A percentile compares a stretch with the other conserved stretches of the same genome.
Conservation (phyloP, 2,113 vertebrate species). For the Atlantisia rogersi region DNA sequence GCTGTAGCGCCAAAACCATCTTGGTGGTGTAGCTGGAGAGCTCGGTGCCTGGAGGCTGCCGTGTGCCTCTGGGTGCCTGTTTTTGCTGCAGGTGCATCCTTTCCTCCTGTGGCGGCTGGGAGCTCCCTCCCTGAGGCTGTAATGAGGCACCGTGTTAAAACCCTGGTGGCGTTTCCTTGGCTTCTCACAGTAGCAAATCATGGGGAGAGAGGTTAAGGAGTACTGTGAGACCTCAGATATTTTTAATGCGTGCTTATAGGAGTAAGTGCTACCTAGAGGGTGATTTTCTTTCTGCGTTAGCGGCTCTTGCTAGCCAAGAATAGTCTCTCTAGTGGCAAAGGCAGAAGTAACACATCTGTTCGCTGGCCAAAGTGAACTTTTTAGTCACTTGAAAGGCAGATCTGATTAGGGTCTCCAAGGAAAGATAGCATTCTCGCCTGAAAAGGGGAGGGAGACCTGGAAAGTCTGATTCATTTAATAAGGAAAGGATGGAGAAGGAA, state of each 20-base stretch:
- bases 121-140: neutral
- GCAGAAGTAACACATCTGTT: neutral
- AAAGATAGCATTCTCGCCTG: neutral
- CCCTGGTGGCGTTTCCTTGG: neutral
- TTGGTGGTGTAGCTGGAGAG: neutral
- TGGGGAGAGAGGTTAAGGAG: neutral
- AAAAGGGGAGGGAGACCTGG: neutral
- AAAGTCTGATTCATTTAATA: neutral
- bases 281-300: neutral
- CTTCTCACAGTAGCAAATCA: neutral
- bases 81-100: neutral
- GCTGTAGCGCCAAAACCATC: fast-evolving
- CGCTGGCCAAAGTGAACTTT: neutral
- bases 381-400: neutral
- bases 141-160: fast-evolving
- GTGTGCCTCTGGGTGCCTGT: fast-evolving
- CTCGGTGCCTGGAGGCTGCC: fast-evolving
- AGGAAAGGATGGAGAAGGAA: neutral
- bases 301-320: neutral
- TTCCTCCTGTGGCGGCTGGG: fast-evolving
- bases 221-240: neutral
- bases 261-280: neutral
- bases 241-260: neutral
- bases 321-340: neutral
- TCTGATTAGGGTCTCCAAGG: neutral